A percentile compares a stretch with the other conserved stretches of the same genome.
Evolutionary conservation across 2,113 vertebrate species (phyloP).

Genomic region (Hemiprocne comata): DNA sequence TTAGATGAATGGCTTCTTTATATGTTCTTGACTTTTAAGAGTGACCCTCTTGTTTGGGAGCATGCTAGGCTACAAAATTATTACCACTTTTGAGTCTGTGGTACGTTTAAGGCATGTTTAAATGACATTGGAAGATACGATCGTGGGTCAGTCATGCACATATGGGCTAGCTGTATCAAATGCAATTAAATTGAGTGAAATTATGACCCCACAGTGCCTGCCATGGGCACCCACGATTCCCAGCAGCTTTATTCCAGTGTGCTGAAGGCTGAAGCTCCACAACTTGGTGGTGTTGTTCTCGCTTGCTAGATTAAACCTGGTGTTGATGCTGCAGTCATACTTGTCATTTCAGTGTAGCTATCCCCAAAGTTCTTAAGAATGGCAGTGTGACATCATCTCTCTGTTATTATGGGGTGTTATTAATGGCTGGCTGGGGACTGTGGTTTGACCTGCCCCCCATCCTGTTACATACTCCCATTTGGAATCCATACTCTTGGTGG

Average conservation of each 20-base stretch:
- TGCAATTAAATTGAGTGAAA: neutral
- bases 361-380: neutral
- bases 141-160: neutral
- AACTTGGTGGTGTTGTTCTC: neutral
- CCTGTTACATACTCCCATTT: rapidly evolving
- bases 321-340: neutral
- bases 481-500: neutral
- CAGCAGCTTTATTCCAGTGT: neutral
- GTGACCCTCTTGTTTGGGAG: neutral
- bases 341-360: rapidly evolving
- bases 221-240: neutral
- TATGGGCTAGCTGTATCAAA: neutral
- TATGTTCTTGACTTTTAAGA: neutral
- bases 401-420: neutral
- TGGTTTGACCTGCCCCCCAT: neutral
- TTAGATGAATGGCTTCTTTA: neutral
- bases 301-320: rapidly evolving
- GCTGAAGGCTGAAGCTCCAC: neutral
- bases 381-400: neutral
- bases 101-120: neutral
- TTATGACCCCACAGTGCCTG: neutral
- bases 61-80: neutral
- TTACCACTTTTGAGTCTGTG: neutral
- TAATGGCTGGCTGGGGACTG: neutral
- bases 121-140: neutral